Evolutionary conservation across 2,888 invertebrate species (phyloP).

Genomic region (Isoperla grammatica): DNA sequence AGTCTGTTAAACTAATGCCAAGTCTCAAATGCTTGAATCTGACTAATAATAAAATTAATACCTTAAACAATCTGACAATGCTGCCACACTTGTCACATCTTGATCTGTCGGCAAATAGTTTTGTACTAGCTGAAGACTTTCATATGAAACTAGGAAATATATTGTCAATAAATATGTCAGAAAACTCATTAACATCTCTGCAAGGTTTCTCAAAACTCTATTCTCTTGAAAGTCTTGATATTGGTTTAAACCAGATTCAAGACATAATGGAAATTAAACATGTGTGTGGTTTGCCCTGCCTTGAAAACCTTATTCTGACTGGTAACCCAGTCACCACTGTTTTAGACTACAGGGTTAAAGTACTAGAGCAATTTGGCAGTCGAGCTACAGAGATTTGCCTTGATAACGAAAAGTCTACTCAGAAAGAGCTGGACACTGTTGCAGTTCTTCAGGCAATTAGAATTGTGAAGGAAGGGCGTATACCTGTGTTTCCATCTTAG

Average conservation of each 20-base stretch:
- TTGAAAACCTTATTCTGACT: slow-evolving; percentile 79
- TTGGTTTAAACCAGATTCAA: slow-evolving; percentile 78
- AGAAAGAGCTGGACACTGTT: slow-evolving; percentile 87
- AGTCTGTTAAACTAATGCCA: slow-evolving; percentile 70
- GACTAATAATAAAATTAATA: slow-evolving; percentile 70
- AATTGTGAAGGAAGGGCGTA: slow-evolving; percentile 65
- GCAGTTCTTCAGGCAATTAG: slow-evolving; percentile 83
- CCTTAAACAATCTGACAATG: slow-evolving; percentile 69
- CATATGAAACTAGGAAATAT: slow-evolving; percentile 85
- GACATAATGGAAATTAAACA: slow-evolving; percentile 75
- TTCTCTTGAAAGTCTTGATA: slow-evolving; percentile 77
- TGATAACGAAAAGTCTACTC: slow-evolving; percentile 82
- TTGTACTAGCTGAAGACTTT: slow-evolving; percentile 65
- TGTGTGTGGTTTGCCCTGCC: slow-evolving; percentile 74
- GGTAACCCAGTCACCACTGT: slow-evolving; percentile 85
- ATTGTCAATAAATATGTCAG: slow-evolving; percentile 74
- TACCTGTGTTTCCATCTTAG: slow-evolving; percentile 46
- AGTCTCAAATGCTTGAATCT: slow-evolving; percentile 64
- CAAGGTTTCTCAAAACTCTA: slow-evolving; percentile 75
- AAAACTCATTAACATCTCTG: slow-evolving; percentile 70
- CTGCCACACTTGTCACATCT: slow-evolving; percentile 71
- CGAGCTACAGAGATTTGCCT: slow-evolving; percentile 77
- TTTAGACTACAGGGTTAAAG: slow-evolving; percentile 85
- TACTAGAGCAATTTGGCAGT: slow-evolving; percentile 79
- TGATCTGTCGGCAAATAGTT: slow-evolving; percentile 74